Evolutionary conservation across 2,113 vertebrate species (phyloP), one percentile per base, ranked within the genome.

Genomic region (Dasyurus viverrinus): DNA sequence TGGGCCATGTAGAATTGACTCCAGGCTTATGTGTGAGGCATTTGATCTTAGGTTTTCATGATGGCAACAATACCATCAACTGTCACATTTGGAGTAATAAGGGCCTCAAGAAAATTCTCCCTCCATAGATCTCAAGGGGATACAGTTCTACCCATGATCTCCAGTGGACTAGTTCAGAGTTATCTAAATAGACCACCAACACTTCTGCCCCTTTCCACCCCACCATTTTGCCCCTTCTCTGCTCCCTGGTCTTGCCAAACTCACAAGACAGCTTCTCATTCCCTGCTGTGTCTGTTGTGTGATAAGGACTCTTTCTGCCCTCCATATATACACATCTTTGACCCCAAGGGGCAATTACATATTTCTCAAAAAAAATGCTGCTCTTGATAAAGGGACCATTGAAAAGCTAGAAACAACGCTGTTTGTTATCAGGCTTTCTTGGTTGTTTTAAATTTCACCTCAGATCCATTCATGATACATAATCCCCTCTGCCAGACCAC

Each of bases 371-470:
- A 48, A 48, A 54, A 57, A 26, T 57, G 8, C 55, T 27, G 2
- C 26, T 57, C 55, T 57, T 57, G 55, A 68, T 30, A 3, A 60
- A 76, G 60, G 30, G 36, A n/a, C 60, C 14, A 3, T 36, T 36
- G 36, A 76, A 19, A 76, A 76, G 36, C 36, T 76, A 68, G 2
- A 68, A 12, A 14, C 12, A 36, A 4, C 36, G 60, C 12, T 36
- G 12, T 54, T 54, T 60, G 55, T 27, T 84, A 30, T 76, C 91
- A 93, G 42, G 22, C 68, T 92, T 54, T 42, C 22, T 96, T 96
- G 54, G 19, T 91, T 91, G n/a, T 92, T 30, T 92, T 48, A 53
- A 89, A 91, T 68, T 97, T 1, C n/a, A 95, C 42, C 26, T 92
- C 52, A 90, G 19, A 92, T 8, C 57, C 53, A 68, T 16, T 30